Base-by-base conservation (phyloP, 64 coral and sea anemone species). In the Montipora efflorescens region DNA sequence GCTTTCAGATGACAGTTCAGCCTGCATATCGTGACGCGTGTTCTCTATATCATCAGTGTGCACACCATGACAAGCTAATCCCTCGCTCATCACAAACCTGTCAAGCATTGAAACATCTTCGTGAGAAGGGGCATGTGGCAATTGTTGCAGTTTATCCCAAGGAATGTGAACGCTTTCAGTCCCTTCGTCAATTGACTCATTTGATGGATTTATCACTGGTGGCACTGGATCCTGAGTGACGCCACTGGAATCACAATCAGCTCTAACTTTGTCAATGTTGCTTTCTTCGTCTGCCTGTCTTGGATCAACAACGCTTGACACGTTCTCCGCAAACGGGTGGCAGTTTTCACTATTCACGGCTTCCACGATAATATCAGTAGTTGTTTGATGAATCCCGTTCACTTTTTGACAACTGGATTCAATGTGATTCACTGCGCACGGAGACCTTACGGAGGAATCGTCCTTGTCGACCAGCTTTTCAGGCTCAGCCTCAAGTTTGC, bases 1-100 rank as follows among this genome's bases (percentile, higher is more conserved):
- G 64, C 64, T 71, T n/a, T 86, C 82, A 49, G 82, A 86, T 13
- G 82, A 86, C 46, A 86, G 12, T 72, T 86, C 82, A 50, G 82
- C 82, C 10, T 14, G 66, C 10, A 86, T 13, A 72, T 86, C 64
- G 21, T n/a, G 62, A 72, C 64, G 46, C 11, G 44, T 47, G 0
- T 86, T 28, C 3, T 71, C 47, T 8, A 23, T 9, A 48, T 71
- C 66, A 7, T 72, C 66, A 14, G 82, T 86, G 66, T 20, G 49
- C 8, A 71, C 46, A 51, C 36, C 46, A 47, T 86, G 62, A 11
- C 62, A 69, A 4, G 66, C 44, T 2, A 86, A 51, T 49, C 82
- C 82, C 19, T 86, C 62, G 47, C 67, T 86, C 62, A 86, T 23
- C 15, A 69, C 82, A 86, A 69, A 72, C 43, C 64, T 70, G 19